Base-by-base conservation (phyloP, 2,888 invertebrate genomes). In the Anaspis maculata region DNA sequence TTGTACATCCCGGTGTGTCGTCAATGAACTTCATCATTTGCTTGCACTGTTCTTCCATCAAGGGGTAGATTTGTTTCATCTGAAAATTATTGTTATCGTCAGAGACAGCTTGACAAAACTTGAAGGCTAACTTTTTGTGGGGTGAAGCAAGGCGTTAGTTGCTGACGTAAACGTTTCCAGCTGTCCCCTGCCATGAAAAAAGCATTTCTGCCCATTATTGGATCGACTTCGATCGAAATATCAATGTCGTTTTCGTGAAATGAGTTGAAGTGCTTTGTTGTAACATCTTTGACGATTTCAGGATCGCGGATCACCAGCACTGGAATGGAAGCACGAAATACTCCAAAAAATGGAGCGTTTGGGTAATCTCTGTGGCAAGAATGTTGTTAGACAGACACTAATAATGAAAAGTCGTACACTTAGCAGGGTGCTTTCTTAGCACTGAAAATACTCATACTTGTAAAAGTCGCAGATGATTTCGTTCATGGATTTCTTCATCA, bases 61-160 rank as follows among this genome's bases (percentile, higher is more conserved):
- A 55, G 0, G 68, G 63, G 37, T 69, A 71, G 46, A 72, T 67
- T 0, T 66, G 55, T 44, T 71, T 74, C 15, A 68, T 62, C 60
- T 61, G 25, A 28, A 52, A 54, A 9, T 22, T 13, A 7, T n/a
- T n/a, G n/a, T n/a, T n/a, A n/a, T n/a, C n/a, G n/a, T n/a, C n/a
- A n/a, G n/a, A n/a, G n/a, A n/a, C n/a, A n/a, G n/a, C n/a, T n/a
- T n/a, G n/a, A n/a, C n/a, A n/a, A n/a, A n/a, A n/a, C n/a, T n/a
- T n/a, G n/a, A n/a, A n/a, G 25, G 25, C 29, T 32, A 56, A 70
- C 68, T 38, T 71, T 69, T 23, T 64, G 66, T 7, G 59, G 53
- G 1, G 73, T 71, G 13, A 75, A 64, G 2, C 67, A 68, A 0
- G 71, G 62, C 2, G 72, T 68, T 11, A 74, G 41, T 44, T 69